A percentile compares a stretch with the other conserved stretches of the same genome.
phyloP scores from a whole-genome alignment of 2,113 vertebrate species.

The Pedionomus torquatus region DNA sequence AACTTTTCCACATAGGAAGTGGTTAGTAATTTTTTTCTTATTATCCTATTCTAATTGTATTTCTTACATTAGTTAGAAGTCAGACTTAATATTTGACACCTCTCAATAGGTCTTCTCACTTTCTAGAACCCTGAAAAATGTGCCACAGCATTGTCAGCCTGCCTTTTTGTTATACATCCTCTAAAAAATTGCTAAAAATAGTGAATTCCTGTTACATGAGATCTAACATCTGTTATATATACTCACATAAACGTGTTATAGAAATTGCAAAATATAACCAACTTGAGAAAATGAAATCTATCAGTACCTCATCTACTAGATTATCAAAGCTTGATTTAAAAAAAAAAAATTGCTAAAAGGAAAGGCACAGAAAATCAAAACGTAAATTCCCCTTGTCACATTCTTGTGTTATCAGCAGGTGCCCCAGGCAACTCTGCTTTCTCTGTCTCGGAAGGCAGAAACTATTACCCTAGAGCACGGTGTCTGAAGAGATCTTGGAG shows the following conservation, averaged over 20 bases:
- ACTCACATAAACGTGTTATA: not conserved
- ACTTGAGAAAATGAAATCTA: not conserved
- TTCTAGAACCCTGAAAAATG: not conserved
- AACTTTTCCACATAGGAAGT: not conserved
- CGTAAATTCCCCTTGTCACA: not conserved
- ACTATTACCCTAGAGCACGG: slow-evolving; percentile 39
- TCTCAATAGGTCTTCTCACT: not conserved
- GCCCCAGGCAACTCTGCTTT: slow-evolving; percentile 20
- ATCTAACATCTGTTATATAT: not conserved
- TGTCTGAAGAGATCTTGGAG: slow-evolving; percentile 46
- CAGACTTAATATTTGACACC: not conserved
- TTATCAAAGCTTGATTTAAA: not conserved
- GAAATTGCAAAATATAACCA: not conserved
- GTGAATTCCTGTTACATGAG: not conserved
- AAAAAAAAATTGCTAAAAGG: not conserved
- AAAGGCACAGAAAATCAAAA: slow-evolving; percentile 9
- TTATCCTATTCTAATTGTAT: not conserved
- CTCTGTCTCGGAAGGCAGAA: slow-evolving; percentile 38
- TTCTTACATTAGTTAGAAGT: not conserved
- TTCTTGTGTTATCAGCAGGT: slow-evolving; percentile 33
- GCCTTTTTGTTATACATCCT: not conserved
- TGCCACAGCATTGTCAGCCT: not conserved
- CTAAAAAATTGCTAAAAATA: not conserved
- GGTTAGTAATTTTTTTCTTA: not conserved
- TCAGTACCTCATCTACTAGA: not conserved